Evolutionary conservation across 2,888 invertebrate species (phyloP), one percentile per base, ranked within the genome.

Genomic region (Hedychridium roseum): DNA sequence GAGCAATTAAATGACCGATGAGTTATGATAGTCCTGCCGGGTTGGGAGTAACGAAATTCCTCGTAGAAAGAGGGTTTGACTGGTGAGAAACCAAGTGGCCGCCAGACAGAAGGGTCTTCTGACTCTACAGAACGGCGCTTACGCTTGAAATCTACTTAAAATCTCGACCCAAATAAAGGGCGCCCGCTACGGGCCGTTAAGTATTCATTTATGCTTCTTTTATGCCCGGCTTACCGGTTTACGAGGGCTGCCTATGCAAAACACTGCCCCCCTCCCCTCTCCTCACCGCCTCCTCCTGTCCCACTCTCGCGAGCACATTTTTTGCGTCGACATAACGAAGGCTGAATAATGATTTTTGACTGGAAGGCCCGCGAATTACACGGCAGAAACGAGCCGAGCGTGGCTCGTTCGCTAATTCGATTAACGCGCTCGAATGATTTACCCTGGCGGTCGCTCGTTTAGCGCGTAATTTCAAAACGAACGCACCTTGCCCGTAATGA

Each of bases 181-280:
- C 41, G 38, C 31, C 21, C 38, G 38, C 26, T 43, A 23, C 23
- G 39, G 16, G 15, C 30, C 38, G 51, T 54, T 54, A 51, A 58
- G 51, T 59, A 59, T 60, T 59, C 56, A 56, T 60, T 60, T 57
- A 60, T 57, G 57, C 50, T 34, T 41, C 42, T 57, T 45, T 59
- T 59, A 60, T 59, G 53, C 53, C 20, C 45, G 40, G 45, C 42
- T 60, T 56, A 38, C 47, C 34, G 36, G 48, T 54, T 57, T 56
- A 59, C 59, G 57, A 51, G 54, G 51, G 51, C 43, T 31, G 43
- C 35, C n/a, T 45, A 57, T 54, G 60, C 54, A 60, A 59, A 60
- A 42, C 43, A 44, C 37, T 42, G 9, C 11, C 12, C 20, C 16
- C n/a, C 17, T n/a, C 14, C 18, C 12, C n/a, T 7, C 3, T 9